These are phyloP conservation scores for Poecilus cupreus DNA, from an alignment of 2,888 invertebrate genomes.

Conservation along the genomic window DNA sequence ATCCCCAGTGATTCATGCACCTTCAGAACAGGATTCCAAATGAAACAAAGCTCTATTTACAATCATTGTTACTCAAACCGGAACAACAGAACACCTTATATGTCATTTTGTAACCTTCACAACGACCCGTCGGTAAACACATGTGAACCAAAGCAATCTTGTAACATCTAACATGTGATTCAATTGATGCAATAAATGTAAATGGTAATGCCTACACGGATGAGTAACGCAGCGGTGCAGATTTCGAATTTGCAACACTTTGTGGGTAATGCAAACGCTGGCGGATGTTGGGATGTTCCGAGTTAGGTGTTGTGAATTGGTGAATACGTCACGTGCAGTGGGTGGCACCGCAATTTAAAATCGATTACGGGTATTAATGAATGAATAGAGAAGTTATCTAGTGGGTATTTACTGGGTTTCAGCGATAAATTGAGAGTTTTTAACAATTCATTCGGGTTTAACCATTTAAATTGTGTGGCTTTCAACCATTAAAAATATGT, in stretches of 20 bases:
- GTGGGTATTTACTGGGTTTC: slow-evolving; percentile 1
- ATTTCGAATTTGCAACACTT: not conserved
- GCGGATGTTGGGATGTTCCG: not conserved
- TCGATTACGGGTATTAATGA: slow-evolving; percentile 30
- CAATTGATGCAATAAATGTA: slow-evolving; percentile 33
- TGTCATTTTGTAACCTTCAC: slow-evolving; percentile 4
- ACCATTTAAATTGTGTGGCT: not conserved
- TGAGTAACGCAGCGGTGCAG: slow-evolving; percentile 12
- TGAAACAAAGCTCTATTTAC: not conserved
- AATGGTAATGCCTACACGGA: slow-evolving; percentile 46
- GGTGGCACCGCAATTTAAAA: slow-evolving; percentile 7
- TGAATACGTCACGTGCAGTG: slow-evolving; percentile 2
- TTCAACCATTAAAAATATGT: no score
- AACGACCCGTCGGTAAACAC: not conserved
- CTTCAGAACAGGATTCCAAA: not conserved
- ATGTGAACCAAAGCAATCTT: not conserved
- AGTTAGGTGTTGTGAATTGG: not conserved
- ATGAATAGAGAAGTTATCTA: slow-evolving; percentile 26
- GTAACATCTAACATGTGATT: not conserved
- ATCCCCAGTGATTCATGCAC: not conserved
- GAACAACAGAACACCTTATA: not conserved
- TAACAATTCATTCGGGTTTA: not conserved
- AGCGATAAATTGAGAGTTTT: slow-evolving; percentile 15
- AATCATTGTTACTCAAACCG: not conserved
- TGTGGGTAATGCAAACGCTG: not conserved